Evolutionary conservation across 2,888 invertebrate species (phyloP).

Genomic region (Encarsia formosa): DNA sequence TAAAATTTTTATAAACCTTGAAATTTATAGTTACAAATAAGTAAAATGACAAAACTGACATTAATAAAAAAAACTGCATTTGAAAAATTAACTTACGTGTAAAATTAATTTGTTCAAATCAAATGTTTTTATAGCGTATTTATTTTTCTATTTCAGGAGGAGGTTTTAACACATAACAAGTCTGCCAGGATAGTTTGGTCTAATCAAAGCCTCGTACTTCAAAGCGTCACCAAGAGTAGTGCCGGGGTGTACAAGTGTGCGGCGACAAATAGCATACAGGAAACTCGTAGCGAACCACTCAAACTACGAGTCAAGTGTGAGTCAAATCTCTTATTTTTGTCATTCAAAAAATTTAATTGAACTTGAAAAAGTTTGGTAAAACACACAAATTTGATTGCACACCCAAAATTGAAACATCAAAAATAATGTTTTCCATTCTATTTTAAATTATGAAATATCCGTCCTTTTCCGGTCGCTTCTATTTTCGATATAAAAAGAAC

Average conservation of each 20-base stretch:
- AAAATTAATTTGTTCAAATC: not conserved
- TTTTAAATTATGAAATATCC: too few relatives aligned
- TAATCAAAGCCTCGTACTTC: constrained; percentile 87
- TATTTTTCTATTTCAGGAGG: constrained; percentile 60
- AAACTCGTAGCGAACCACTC: constrained; percentile 81
- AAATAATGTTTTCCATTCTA: too few relatives aligned
- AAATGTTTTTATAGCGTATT: not conserved
- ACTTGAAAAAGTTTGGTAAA: too few relatives aligned
- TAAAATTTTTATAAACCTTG: too few relatives aligned
- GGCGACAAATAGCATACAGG: constrained; percentile 82
- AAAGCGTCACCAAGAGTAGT: constrained; percentile 80
- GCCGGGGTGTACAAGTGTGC: constrained; percentile 86
- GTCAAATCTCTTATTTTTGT: too few relatives aligned
- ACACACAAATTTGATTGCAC: too few relatives aligned
- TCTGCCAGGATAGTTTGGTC: constrained; percentile 84
- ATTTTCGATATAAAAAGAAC: too few relatives aligned
- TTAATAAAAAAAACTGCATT: too few relatives aligned
- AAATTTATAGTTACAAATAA: not conserved
- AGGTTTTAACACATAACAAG: constrained; percentile 77
- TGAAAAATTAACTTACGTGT: not conserved
- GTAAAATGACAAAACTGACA: too few relatives aligned
- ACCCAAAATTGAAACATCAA: too few relatives aligned
- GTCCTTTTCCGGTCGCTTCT: too few relatives aligned
- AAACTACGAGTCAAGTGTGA: constrained; percentile 84
- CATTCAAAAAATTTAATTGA: too few relatives aligned